Evolutionary conservation across 2,797 vertebrate species (phyloP), one percentile per base, ranked within the genome.

Genomic region (Pseudopleuronectes americanus): DNA sequence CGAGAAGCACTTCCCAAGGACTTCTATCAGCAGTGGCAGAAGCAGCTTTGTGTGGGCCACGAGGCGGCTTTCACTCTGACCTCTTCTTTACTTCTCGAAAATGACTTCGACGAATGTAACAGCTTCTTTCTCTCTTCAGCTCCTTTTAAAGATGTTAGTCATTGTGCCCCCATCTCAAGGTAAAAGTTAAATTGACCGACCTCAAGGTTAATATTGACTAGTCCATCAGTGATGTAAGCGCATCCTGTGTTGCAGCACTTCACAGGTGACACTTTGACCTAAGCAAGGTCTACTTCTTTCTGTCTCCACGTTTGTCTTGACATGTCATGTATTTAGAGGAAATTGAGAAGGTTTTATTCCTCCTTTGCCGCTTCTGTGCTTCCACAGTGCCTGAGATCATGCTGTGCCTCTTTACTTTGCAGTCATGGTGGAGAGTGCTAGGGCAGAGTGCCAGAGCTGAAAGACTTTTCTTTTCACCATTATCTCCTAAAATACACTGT

Each of bases 171-270:
- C 13, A 14, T 17, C 43, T 73, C 49, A 81, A 75, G 65, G 57
- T 57, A 48, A 53, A 72, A 71, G 38, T 16, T 76, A 53, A 57
- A 64, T 58, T 43, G 56, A 71, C 17, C 54, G 33, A 19, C 61
- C 41, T 55, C 58, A 45, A 62, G 33, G 58, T 76, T 70, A 71
- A 66, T 73, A 75, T 67, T 22, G 48, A 75, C 48, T 48, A 26
- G 49, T 52, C 48, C 31, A 24, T 57, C 56, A 48, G 57, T 70
- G 22, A 57, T 60, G 31, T 36, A 6, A 24, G 51, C 2, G 22
- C 19, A 14, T 8, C 16, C 10, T 13, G 16, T 51, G 59, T 22
- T 43, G 53, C 28, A 65, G 41, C 54, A 52, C 33, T 69, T 69
- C 26, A 26, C 65, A 67, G 22, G 23, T 49, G 14, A 57, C 38